Evolutionary conservation across 2,888 invertebrate genomes (phyloP), one percentile per base, ranked within the genome.

Genomic region (Coleophora deauratella): DNA sequence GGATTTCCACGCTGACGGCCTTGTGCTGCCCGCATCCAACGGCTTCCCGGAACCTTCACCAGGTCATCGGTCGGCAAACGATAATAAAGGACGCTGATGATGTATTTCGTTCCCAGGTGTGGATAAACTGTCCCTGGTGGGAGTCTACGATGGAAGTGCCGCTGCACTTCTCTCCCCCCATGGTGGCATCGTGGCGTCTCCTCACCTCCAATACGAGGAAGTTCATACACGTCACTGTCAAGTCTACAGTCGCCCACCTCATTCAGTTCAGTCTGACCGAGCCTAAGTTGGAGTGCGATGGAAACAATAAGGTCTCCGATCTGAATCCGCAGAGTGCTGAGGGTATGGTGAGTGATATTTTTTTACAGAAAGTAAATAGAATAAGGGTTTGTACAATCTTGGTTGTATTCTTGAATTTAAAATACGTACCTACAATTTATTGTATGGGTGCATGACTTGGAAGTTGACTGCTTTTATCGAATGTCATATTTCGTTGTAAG

Each of bases 141-240:
- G 86, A 89, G 2, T 89, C 91, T 45, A 91, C 92, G 27, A 87
- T 89, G n/a, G 89, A 90, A 48, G 91, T 95, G 35, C 88, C 90
- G 1, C 80, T 97, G 4, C 90, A 92, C 60, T 96, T 97, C 78
- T 88, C 91, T 8, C 92, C 96, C 1, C 97, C 97, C 0, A 89
- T 98, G 68, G 89, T 90, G 54, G 90, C 93, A 0, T 88, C 90
- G 1, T 93, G 95, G 87, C 90, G 93, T 40, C 86, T 98, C 10
- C 93, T 96, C 46, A 96, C 97, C 0, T 93, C 93, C 1, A 90
- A 92, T 55, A 88, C 90, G n/a, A 87, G 93, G 52, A 97, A 97
- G 78, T 96, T 94, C 61, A 70, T 97, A 12, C 94, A 96, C 70
- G 90, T 96, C 21, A 88, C 90, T 31, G 88, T 92, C 3, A 89